Base-by-base conservation (phyloP, 1,140 invertebrate species). In the Heliconius hewitsoni region DNA sequence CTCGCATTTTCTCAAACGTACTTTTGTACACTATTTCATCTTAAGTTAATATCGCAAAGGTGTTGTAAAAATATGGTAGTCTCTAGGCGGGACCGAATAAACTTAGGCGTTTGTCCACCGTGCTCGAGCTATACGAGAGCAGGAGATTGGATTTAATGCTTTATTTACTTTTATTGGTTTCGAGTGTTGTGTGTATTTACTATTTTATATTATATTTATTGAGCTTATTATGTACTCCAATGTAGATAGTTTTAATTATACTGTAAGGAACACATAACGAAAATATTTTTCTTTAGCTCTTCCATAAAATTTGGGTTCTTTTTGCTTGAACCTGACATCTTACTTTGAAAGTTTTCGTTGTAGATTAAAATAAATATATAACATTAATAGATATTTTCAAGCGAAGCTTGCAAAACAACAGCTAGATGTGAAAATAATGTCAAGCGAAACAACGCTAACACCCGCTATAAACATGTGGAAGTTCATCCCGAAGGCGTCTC, bases 11-110 rank as follows among this genome's bases (percentile, higher is more conserved):
- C 73, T 75, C 34, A 34, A 50, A 19, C 46, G 73, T 71, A 77
- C 73, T 80, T 79, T 37, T 73, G 60, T 71, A 78, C 79, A 83
- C 74, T 83, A 83, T 83, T 76, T 83, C 79, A 78, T 81, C 79
- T 27, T 73, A 74, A 75, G 76, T 83, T 83, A 83, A 81, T 83
- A 83, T 78, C 30, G 82, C 30, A 74, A 77, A 76, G 79, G 79
- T 83, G 77, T 74, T 76, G 71, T 71, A 76, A 78, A 81, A 83
- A 81, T 82, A 82, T 82, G 81, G 66, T 23, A 80, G 66, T 55
- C 74, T 34, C 78, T 57, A 27, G 74, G 70, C 74, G 78, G 46
- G 78, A 55, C 60, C 52, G 74, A 76, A 76, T 73, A 81, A 78
- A 82, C 82, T 83, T 81, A 83, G 76, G 80, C 57, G 18, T 79